Percentiles rank a stretch among this genome's conserved stretches.
phyloP scores from a whole-genome alignment of 2,888 invertebrate genomes.

The Lasioglossum pauxillum region DNA sequence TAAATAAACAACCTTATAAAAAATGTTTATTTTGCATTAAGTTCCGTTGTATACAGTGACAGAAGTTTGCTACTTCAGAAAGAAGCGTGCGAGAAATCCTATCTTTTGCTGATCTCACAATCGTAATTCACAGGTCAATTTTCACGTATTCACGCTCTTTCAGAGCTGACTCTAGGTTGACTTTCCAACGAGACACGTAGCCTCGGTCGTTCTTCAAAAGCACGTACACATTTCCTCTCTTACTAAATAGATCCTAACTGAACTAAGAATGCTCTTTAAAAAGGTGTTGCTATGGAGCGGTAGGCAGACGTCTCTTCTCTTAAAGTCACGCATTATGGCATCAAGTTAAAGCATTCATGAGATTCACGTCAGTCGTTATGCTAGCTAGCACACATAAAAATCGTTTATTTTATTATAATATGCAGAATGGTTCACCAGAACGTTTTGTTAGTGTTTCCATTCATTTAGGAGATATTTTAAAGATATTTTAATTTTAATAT shows the following conservation, averaged over 20 bases:
- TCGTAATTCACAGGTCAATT: slow-evolving; percentile 33
- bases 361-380: not conserved
- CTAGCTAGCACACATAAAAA: not conserved
- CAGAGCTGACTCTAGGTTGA: not conserved
- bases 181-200: slow-evolving; percentile 5
- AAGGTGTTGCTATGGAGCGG: slow-evolving; percentile 31
- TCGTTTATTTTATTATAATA: not conserved
- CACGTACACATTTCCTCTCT: slow-evolving; percentile 14
- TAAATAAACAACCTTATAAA: no score
- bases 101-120: not conserved
- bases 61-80: not conserved
- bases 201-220: slow-evolving; percentile 22
- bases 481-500: not conserved
- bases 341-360: slow-evolving; percentile 12
- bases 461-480: not conserved
- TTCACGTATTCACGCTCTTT: slow-evolving; percentile 43
- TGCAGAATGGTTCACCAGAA: not conserved
- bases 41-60: not conserved
- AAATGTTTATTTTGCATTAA: not conserved
- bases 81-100: not conserved
- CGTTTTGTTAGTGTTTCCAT: not conserved
- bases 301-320: slow-evolving; percentile 1
- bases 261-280: slow-evolving; percentile 18
- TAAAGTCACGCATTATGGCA: slow-evolving; percentile 13
- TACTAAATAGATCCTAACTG: slow-evolving; percentile 30